Evolutionary conservation across 2,797 vertebrate genomes (phyloP).

Genomic region (Heterohyrax brucei): DNA sequence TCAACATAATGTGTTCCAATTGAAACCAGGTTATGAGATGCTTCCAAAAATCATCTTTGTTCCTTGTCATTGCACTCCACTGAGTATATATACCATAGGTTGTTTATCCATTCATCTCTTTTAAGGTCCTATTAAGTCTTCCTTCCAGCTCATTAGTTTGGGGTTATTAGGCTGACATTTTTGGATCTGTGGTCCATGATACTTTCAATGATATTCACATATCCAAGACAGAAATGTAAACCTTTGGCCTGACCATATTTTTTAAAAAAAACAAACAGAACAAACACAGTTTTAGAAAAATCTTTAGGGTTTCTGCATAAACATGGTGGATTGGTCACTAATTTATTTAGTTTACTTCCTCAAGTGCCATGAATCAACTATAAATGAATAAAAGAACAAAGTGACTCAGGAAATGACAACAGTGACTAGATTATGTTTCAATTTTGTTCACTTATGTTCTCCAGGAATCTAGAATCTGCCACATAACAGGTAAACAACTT

Average conservation of each 20-base stretch:
- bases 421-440: neutral
- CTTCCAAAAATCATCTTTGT: no score
- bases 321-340: neutral
- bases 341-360: neutral
- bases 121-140: slow-evolving; percentile 47
- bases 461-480: slow-evolving; percentile 9
- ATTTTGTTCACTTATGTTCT: neutral
- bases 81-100: no score
- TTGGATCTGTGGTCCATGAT: slow-evolving; percentile 12
- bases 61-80: no score
- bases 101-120: neutral
- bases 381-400: neutral
- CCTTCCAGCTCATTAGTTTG: slow-evolving; percentile 59
- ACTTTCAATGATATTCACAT: slow-evolving; percentile 30
- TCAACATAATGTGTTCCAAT: no score
- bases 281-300: neutral
- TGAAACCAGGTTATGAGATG: no score
- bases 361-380: neutral
- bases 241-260: neutral
- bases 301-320: neutral
- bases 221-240: slow-evolving; percentile 50
- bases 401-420: neutral
- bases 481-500: neutral
- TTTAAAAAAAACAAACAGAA: neutral
- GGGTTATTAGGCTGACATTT: slow-evolving; percentile 14